Evolutionary conservation across 1,140 invertebrate genomes (phyloP), one percentile per base, ranked within the genome.

Genomic region (Calephelis virginiensis): DNA sequence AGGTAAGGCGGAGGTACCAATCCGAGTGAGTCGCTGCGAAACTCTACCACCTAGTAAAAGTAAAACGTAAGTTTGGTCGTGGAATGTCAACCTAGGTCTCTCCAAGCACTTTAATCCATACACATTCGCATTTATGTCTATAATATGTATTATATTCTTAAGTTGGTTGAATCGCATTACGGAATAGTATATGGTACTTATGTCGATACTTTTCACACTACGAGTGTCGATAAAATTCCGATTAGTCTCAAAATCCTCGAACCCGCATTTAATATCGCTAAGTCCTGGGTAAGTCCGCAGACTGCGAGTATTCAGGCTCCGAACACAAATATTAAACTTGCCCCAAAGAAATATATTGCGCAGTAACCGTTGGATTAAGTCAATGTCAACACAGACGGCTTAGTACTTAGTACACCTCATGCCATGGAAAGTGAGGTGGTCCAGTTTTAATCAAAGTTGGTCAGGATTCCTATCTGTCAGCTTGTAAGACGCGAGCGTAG

Each of bases 291-390:
- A 71, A 74, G 73, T 72, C 74, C 74, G 75, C 75, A 70, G 68
- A 68, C 68, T 72, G 67, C 68, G 61, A 61, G 74, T 69, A 70
- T 76, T 73, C 69, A 73, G 68, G 66, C 50, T 48, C 60, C 49
- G 56, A 81, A 74, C 66, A 78, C 80, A 80, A 86, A 83, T 86
- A 86, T 88, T 83, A 88, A 88, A 88, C 80, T 83, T 73, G 66
- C 64, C 63, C 73, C 74, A 82, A 86, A 86, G 83, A 88, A 81
- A 83, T 80, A 82, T 85, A 88, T 83, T 86, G 81, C 85, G 75
- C 70, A 65, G 76, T 75, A 81, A 80, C 76, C 71, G 70, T 66
- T 46, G 82, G 85, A 86, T 88, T 86, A 86, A 73, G 70, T 66
- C 73, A 75, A 63, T 80, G 78, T 86, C 81, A 85, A 87, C 81